Conservation (phyloP, 2,888 invertebrate genomes). For the Pherbina coryleti region DNA sequence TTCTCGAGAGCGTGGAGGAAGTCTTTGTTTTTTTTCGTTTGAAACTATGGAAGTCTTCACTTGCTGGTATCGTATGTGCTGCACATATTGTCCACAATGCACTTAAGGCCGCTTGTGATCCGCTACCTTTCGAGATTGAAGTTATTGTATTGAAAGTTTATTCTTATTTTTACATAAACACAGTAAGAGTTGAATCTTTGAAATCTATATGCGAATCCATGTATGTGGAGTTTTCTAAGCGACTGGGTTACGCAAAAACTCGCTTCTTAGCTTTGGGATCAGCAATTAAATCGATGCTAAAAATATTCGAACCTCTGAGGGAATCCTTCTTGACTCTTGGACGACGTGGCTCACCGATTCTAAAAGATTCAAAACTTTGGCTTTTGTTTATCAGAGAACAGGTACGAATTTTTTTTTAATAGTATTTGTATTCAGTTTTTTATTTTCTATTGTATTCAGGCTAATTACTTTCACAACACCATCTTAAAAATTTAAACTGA, state of each 20-base stretch:
- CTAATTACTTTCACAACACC: no score
- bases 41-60: slow-evolving; percentile 30
- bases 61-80: slow-evolving; percentile 41
- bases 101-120: slow-evolving; percentile 36
- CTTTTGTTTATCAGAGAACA: no score
- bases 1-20: slow-evolving; percentile 32
- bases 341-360: background rate
- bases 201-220: slow-evolving; percentile 38
- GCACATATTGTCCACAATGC: slow-evolving; percentile 45
- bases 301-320: slow-evolving; percentile 30
- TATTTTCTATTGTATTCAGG: no score
- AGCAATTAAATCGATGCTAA: slow-evolving; percentile 38
- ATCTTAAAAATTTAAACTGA: no score
- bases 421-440: no score
- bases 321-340: background rate
- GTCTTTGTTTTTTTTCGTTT: slow-evolving; percentile 37
- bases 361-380: no score
- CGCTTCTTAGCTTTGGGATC: slow-evolving; percentile 39
- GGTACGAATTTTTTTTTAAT: no score
- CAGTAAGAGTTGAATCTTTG: slow-evolving; percentile 38
- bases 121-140: slow-evolving; percentile 32
- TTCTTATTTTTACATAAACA: slow-evolving; percentile 40
- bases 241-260: slow-evolving; percentile 42
- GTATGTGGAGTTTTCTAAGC: slow-evolving; percentile 36
- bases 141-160: slow-evolving; percentile 46